Conservation (phyloP, 2,797 vertebrate genomes). For the Steatocranus sp. region DNA sequence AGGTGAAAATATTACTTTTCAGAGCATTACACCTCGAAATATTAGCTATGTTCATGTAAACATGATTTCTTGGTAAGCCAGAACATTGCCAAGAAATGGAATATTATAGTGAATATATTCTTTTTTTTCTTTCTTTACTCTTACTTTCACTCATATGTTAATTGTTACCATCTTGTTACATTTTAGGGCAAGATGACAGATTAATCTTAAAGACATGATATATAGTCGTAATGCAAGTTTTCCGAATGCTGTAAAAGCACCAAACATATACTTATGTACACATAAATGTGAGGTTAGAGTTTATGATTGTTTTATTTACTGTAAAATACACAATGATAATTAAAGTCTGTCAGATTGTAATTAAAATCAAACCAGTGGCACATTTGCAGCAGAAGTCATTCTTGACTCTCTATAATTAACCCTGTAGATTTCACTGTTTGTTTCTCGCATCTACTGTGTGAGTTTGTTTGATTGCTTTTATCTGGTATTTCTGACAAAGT, state of each 20-base stretch:
- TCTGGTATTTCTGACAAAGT: background rate
- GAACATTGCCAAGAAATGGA: background rate
- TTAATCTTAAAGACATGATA: background rate
- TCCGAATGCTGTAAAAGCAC: background rate
- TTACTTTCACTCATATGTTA: background rate
- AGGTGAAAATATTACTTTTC: conserved; percentile 67
- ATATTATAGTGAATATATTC: accelerated
- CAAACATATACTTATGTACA: background rate
- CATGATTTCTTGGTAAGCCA: background rate
- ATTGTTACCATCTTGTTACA: background rate
- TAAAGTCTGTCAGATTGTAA: background rate
- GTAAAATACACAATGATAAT: background rate
- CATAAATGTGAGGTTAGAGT: background rate
- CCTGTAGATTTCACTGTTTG: background rate
- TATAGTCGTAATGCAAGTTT: background rate
- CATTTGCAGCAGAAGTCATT: background rate
- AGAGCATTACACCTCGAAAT: conserved; percentile 2
- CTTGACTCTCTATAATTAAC: background rate
- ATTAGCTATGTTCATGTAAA: background rate
- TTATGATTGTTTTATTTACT: background rate
- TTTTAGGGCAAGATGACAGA: background rate
- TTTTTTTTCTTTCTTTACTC: background rate
- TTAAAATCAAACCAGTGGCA: background rate
- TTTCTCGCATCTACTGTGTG: background rate
- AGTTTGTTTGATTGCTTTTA: background rate